These are phyloP conservation scores for Ariolimax columbianus DNA, from an alignment of 2,888 invertebrate genomes.

Conservation along the genomic window DNA sequence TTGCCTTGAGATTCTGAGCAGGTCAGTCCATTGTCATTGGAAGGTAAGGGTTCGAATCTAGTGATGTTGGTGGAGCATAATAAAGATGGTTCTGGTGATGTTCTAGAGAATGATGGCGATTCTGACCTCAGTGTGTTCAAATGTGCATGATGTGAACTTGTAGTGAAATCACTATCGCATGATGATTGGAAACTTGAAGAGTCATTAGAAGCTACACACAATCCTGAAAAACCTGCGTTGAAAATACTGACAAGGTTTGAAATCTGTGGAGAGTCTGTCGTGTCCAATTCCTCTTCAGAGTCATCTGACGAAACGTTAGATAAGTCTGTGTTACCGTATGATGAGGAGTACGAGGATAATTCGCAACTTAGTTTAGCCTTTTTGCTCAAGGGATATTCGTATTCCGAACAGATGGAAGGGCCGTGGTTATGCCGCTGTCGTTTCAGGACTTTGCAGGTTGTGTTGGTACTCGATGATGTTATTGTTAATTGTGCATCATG, in stretches of 20 bases:
- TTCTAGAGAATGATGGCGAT: too few species aligned
- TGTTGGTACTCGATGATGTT: background rate
- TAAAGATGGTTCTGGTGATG: too few species aligned
- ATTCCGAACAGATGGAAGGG: background rate
- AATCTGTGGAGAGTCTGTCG: slow-evolving; percentile 69
- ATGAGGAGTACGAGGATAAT: background rate
- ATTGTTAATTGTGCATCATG: slow-evolving; percentile 14
- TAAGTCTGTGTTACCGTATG: background rate
- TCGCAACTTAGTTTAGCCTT: slow-evolving; percentile 41
- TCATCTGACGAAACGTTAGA: slow-evolving; percentile 25
- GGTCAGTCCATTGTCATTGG: background rate
- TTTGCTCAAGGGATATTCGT: slow-evolving; percentile 39
- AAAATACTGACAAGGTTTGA: slow-evolving; percentile 73
- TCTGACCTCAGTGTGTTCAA: too few species aligned
- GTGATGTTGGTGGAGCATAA: too few species aligned
- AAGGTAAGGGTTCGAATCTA: too few species aligned
- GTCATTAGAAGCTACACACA: slow-evolving; percentile 56
- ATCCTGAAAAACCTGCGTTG: slow-evolving; percentile 72
- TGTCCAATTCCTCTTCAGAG: background rate
- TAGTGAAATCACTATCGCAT: too few species aligned
- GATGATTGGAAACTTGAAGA: too few species aligned
- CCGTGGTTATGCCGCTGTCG: slow-evolving; percentile 34
- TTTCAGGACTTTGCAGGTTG: slow-evolving; percentile 51
- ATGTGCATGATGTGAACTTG: too few species aligned
- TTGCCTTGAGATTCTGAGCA: slow-evolving; percentile 28